Percentiles rank a stretch among this genome's conserved stretches.
phyloP scores from a whole-genome alignment of 2,797 vertebrate species.

The Enteromius viviparus region DNA sequence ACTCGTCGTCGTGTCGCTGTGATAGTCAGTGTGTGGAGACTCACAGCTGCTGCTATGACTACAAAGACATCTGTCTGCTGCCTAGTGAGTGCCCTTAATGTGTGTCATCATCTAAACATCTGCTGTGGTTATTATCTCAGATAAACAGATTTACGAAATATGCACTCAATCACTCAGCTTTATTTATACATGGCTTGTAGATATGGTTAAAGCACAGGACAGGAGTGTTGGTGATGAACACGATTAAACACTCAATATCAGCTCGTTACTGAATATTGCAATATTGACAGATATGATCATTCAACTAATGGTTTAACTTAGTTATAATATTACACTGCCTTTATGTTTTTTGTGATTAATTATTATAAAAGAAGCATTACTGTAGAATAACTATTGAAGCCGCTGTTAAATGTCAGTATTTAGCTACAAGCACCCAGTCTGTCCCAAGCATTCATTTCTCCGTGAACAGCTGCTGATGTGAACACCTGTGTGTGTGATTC shows the following conservation, averaged over 20 bases:
- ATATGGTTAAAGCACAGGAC: too few relatives aligned
- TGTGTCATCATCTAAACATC: neutral
- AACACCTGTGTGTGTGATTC: neutral
- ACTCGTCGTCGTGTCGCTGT: constrained; percentile 68
- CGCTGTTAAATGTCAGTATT: neutral
- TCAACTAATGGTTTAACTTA: neutral
- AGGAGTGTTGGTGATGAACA: too few relatives aligned
- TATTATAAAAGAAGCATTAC: too few relatives aligned
- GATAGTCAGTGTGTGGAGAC: constrained; percentile 61
- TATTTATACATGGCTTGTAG: too few relatives aligned
- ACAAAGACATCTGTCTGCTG: constrained; percentile 66
- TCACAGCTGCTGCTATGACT: constrained; percentile 75
- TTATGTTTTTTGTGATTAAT: neutral
- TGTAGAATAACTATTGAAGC: neutral
- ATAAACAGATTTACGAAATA: neutral
- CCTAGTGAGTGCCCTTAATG: constrained; percentile 64
- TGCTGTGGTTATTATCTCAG: neutral
- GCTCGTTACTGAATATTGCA: too few relatives aligned
- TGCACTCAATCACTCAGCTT: too few relatives aligned
- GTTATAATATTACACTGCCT: too few relatives aligned
- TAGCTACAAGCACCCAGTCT: neutral
- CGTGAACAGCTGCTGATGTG: neutral
- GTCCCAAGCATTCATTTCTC: neutral
- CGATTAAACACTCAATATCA: too few relatives aligned
- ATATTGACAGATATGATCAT: too few relatives aligned